A percentile compares a stretch with the other conserved stretches of the same genome.
These are phyloP conservation scores for Delia radicum DNA, from an alignment of 1,140 invertebrate species.

Conservation along the genomic window DNA sequence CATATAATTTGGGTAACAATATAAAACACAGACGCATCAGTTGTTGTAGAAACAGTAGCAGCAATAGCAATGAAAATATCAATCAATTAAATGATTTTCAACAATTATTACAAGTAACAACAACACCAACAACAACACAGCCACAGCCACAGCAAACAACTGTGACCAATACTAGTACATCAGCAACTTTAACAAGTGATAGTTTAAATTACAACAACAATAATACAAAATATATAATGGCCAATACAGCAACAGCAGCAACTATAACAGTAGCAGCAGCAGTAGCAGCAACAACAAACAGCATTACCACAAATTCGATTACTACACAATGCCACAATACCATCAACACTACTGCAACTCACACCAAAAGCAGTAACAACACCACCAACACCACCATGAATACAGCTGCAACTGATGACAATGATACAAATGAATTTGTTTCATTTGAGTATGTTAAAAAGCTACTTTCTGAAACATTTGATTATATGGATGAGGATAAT, in stretches of 20 bases:
- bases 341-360: background rate
- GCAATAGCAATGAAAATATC: constrained; percentile 36
- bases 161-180: constrained; percentile 12
- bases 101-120: constrained; percentile 34
- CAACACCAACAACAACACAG: background rate
- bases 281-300: constrained; percentile 2
- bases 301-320: constrained; percentile 24
- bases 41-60: constrained; percentile 28
- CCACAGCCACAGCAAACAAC: background rate
- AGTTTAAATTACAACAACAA: constrained; percentile 4
- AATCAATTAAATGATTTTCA: constrained; percentile 51
- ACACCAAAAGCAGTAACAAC: background rate
- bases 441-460: constrained; percentile 55
- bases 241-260: background rate
- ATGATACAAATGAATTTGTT: constrained; percentile 42
- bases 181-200: constrained; percentile 18
- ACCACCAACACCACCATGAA: background rate
- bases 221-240: constrained; percentile 10
- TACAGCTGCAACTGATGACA: background rate
- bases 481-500: constrained; percentile 26
- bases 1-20: background rate
- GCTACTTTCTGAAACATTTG: constrained; percentile 45
- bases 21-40: constrained; percentile 30
- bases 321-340: constrained; percentile 15
- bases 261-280: no score